Evolutionary conservation across 2,113 vertebrate genomes (phyloP).

Genomic region (Phaethornis superciliosus): DNA sequence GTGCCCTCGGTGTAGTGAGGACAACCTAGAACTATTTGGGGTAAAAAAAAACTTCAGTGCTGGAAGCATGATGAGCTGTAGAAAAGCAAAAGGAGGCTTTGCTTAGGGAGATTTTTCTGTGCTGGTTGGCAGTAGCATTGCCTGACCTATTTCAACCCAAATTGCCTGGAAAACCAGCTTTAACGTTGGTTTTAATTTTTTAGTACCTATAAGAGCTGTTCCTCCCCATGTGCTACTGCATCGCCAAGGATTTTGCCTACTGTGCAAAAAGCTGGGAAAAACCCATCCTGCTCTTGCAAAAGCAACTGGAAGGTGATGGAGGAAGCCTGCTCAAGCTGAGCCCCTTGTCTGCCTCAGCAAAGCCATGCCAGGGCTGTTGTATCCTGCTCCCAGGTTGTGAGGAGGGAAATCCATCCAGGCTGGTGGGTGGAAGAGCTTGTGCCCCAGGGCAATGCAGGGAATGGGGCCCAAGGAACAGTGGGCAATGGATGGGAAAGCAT

Average conservation of each 20-base stretch:
- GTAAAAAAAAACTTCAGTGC: background rate
- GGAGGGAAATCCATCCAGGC: background rate
- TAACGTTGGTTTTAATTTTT: background rate
- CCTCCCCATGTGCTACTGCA: background rate
- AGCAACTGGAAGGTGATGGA: background rate
- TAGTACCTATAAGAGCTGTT: background rate
- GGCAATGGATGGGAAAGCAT: background rate
- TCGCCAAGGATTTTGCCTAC: background rate
- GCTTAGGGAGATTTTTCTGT: background rate
- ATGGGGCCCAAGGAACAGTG: background rate
- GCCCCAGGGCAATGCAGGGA: background rate
- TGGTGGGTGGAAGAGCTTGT: background rate
- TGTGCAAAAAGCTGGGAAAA: background rate
- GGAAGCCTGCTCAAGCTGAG: background rate
- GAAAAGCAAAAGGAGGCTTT: background rate
- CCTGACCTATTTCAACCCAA: background rate
- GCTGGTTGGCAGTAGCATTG: accelerated
- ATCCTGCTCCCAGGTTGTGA: background rate
- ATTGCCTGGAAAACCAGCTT: background rate
- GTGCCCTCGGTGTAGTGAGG: background rate
- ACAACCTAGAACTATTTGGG: background rate
- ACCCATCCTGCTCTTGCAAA: background rate
- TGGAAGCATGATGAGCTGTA: background rate
- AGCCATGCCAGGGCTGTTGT: background rate
- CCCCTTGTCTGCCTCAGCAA: background rate